Conservation (phyloP, 1,140 invertebrate species). For the Alviniconcha marisindica region DNA sequence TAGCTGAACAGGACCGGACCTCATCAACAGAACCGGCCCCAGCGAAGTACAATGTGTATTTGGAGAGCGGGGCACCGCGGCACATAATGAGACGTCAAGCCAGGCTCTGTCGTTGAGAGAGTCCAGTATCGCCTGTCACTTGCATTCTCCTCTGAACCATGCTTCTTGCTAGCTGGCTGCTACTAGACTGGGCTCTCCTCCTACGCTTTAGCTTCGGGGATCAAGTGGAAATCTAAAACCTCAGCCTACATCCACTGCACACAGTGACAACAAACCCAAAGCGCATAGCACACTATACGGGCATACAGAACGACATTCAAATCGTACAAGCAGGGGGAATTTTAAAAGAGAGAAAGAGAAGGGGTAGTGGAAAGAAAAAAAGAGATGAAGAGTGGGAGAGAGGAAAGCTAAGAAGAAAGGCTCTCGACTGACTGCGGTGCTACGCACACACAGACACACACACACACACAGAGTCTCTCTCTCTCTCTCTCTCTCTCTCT, state of each 20-base stretch:
- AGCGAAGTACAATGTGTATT: slow-evolving; percentile 27
- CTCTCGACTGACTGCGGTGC: neutral
- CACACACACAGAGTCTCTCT: neutral
- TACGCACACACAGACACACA: neutral
- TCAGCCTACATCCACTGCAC: too few relatives aligned
- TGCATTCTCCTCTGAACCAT: too few relatives aligned
- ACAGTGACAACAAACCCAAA: neutral
- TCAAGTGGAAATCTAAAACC: too few relatives aligned
- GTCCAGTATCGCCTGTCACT: neutral
- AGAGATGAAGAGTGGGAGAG: neutral
- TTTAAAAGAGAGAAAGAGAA: neutral
- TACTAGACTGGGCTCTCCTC: too few relatives aligned
- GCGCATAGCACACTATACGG: neutral
- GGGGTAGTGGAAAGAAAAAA: neutral
- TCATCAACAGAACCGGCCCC: neutral
- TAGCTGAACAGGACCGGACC: slow-evolving; percentile 10
- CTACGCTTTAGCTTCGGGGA: neutral
- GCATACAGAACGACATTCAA: too few relatives aligned
- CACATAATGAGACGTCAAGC: slow-evolving; percentile 32
- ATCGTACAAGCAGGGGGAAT: too few relatives aligned
- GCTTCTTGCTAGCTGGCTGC: too few relatives aligned
- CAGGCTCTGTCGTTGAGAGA: neutral
- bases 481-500: neutral
- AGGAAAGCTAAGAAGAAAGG: too few relatives aligned
- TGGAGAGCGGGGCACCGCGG: slow-evolving; percentile 2